These are phyloP conservation scores for Teinopalpus imperialis DNA, from an alignment of 2,888 invertebrate genomes.

Conservation along the genomic window DNA sequence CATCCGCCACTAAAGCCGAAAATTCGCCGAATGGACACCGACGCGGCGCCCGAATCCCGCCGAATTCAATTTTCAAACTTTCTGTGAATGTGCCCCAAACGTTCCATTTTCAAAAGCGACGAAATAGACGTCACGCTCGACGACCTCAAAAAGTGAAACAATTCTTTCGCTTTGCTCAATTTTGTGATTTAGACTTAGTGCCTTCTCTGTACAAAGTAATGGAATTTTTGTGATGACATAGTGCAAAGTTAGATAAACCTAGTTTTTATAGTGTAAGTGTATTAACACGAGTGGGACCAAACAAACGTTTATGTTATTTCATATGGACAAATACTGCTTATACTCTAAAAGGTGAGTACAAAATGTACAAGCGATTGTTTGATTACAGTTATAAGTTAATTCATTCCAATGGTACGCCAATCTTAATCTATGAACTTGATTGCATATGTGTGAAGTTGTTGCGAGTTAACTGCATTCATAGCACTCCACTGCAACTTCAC, in stretches of 20 bases:
- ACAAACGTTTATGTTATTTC: constrained; percentile 36
- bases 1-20: constrained; percentile 52
- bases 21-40: constrained; percentile 61
- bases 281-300: constrained; percentile 43
- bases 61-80: constrained; percentile 53
- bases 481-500: constrained; percentile 57
- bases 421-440: constrained; percentile 81
- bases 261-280: constrained; percentile 54
- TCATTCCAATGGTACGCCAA: constrained; percentile 60
- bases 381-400: constrained; percentile 39
- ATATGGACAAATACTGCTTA: constrained; percentile 63
- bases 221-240: constrained; percentile 69
- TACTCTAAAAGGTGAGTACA: constrained; percentile 53
- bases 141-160: constrained; percentile 66
- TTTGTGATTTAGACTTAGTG: constrained; percentile 76
- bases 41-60: constrained; percentile 44
- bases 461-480: constrained; percentile 64
- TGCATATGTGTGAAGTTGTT: constrained; percentile 59
- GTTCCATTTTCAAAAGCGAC: constrained; percentile 56
- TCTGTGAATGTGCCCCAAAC: constrained; percentile 36
- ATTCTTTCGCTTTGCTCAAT: constrained; percentile 69
- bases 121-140: constrained; percentile 54
- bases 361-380: constrained; percentile 35
- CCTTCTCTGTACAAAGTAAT: constrained; percentile 67
- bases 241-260: constrained; percentile 69